Evolutionary conservation across 2,113 vertebrate genomes (phyloP).

Genomic region (Boleophthalmus pectinirostris): DNA sequence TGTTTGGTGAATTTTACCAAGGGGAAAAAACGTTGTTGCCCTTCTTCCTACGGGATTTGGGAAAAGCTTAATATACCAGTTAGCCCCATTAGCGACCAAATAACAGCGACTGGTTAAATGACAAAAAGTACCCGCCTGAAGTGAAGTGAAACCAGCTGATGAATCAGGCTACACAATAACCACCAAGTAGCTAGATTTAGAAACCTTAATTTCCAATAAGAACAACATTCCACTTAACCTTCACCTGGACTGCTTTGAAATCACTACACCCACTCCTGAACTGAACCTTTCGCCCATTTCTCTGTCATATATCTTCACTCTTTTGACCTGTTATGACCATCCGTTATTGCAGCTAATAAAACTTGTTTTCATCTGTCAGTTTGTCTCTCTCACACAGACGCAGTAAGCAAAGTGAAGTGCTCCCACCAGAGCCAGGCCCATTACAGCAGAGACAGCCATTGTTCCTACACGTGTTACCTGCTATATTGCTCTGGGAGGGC

Average conservation of each 20-base stretch:
- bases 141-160: too few species aligned
- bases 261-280: neutral
- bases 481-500: conserved; percentile 31
- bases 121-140: too few species aligned
- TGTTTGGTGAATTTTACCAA: too few species aligned
- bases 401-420: conserved; percentile 28
- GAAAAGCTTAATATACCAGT: too few species aligned
- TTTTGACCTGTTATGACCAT: neutral
- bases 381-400: conserved; percentile 6
- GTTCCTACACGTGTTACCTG: conserved; percentile 47
- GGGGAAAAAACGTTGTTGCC: too few species aligned
- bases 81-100: too few species aligned
- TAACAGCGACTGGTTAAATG: too few species aligned
- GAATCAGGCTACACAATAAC: too few species aligned
- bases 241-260: neutral
- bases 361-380: neutral
- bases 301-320: neutral
- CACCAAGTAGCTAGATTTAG: neutral
- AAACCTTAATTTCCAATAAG: neutral
- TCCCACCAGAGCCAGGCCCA: conserved; percentile 45
- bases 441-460: conserved; percentile 42
- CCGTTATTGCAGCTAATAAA: neutral
- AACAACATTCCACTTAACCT: neutral
- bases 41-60: too few species aligned
- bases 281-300: neutral